Base-by-base conservation (phyloP, 2,888 invertebrate genomes). In the Scaptodrosophila latifasciaeformis region DNA sequence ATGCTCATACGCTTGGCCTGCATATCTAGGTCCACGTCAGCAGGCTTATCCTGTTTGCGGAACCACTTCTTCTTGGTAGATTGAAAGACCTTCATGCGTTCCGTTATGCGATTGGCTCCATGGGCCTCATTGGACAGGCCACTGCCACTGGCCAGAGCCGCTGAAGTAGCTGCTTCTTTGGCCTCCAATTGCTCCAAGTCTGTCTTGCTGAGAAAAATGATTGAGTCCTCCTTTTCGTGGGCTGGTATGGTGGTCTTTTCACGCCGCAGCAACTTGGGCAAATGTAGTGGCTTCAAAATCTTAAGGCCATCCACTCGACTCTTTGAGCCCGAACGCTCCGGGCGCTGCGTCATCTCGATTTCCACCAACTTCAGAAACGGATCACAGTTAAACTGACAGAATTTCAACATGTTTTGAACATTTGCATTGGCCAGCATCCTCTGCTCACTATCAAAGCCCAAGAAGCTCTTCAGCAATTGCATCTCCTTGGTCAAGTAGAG, bases 1-100 rank as follows among this genome's bases (percentile, higher is more conserved):
- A 92, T 91, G 57, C 91, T 91, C 84, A 90, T 90, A 64, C 91
- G 90, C 76, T 91, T 91, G 56, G 91, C 90, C 48, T 89, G 89
- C 52, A 87, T 86, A 82, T 91, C 91, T 57, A 91, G 87, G 52
- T 90, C 89, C 2, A 87, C 56, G 55, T 82, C 59, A 57, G 55
- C 10, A 9, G 81, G 78, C 29, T 85, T 84, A 9, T 84, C 82
- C 29, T 75, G 82, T 15, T 80, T 84, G 66, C 90, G 90, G 69
- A 91, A 91, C 91, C 91, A 92, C 80, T 91, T 91, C 67, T 90
- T 89, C 80, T 91, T 91, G 1, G 88, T 88, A 31, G 88, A 86
- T 60, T 86, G 86, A 56, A 86, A 86, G 10, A 86, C 86, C 59
- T 86, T 86, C 86, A 86, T 86, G 64, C 85, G 86, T 1, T 86